These are phyloP conservation scores for Vireo altiloquus DNA, from an alignment of 2,113 vertebrate species.

Conservation along the genomic window DNA sequence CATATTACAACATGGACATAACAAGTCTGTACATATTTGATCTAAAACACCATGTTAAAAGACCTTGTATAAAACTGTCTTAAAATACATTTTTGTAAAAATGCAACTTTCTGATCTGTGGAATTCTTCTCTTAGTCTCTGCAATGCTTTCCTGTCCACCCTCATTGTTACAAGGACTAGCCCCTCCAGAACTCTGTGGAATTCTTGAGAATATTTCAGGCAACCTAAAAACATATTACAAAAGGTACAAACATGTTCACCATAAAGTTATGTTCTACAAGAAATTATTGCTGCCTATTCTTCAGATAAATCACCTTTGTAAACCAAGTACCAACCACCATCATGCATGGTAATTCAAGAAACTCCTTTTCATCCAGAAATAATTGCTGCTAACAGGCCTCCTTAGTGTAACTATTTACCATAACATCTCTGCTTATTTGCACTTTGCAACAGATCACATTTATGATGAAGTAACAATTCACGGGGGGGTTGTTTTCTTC, in stretches of 20 bases:
- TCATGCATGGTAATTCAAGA: not conserved
- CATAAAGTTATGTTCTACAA: not conserved
- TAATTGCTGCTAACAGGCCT: not conserved
- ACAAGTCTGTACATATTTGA: not conserved
- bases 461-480: not conserved
- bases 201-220: not conserved
- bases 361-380: not conserved
- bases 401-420: not conserved
- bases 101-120: not conserved
- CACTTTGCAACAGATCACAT: not conserved
- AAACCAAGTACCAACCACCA: not conserved
- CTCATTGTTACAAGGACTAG: not conserved
- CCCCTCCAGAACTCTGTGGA: not conserved
- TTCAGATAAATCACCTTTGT: not conserved
- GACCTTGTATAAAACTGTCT: not conserved
- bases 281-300: not conserved
- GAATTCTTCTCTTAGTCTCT: not conserved
- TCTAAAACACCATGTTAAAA: not conserved
- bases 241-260: not conserved
- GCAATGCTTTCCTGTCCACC: not conserved
- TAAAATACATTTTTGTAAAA: not conserved
- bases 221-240: not conserved
- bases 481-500: not conserved
- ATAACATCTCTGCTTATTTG: not conserved
- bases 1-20: not conserved